Evolutionary conservation across 2,888 invertebrate genomes (phyloP).

Genomic region (Plebejus argus): DNA sequence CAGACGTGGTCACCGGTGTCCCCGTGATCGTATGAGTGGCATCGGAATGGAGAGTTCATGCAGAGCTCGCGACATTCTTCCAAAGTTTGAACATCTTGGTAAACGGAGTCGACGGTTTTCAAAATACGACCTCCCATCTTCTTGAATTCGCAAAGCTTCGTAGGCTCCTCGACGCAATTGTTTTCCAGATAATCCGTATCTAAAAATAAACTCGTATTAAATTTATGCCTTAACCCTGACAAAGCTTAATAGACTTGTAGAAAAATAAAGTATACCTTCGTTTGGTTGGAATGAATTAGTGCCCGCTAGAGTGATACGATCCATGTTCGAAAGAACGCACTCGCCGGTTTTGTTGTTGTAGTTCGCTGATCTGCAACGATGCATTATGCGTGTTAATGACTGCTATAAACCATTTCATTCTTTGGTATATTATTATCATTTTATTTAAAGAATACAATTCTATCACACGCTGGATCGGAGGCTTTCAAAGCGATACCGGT

Average conservation of each 20-base stretch:
- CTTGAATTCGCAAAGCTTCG: constrained; percentile 96
- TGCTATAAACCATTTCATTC: constrained; percentile 42
- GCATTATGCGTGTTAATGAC: constrained; percentile 48
- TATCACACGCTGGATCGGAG: neutral
- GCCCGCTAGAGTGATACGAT: constrained; percentile 92
- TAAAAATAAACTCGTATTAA: constrained; percentile 44
- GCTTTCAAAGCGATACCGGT: constrained; percentile 17
- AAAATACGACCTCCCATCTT: constrained; percentile 92
- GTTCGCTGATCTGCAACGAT: constrained; percentile 91
- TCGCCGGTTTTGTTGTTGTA: constrained; percentile 92
- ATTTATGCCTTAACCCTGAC: constrained; percentile 12
- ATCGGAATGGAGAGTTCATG: constrained; percentile 92
- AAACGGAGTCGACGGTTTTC: constrained; percentile 96
- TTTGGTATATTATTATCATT: constrained; percentile 11
- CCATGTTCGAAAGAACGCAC: constrained; percentile 95
- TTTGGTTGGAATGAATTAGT: constrained; percentile 87
- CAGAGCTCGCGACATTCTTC: constrained; percentile 95
- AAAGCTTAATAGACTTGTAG: neutral
- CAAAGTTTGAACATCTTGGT: constrained; percentile 92
- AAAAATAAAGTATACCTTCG: constrained; percentile 68
- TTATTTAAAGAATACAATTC: constrained; percentile 17
- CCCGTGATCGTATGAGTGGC: constrained; percentile 96
- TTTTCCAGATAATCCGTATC: constrained; percentile 93
- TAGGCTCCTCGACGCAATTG: constrained; percentile 96
- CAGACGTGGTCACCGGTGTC: constrained; percentile 97